Evolutionary conservation across 2,113 vertebrate genomes (phyloP).

Genomic region (Isichthys henryi): DNA sequence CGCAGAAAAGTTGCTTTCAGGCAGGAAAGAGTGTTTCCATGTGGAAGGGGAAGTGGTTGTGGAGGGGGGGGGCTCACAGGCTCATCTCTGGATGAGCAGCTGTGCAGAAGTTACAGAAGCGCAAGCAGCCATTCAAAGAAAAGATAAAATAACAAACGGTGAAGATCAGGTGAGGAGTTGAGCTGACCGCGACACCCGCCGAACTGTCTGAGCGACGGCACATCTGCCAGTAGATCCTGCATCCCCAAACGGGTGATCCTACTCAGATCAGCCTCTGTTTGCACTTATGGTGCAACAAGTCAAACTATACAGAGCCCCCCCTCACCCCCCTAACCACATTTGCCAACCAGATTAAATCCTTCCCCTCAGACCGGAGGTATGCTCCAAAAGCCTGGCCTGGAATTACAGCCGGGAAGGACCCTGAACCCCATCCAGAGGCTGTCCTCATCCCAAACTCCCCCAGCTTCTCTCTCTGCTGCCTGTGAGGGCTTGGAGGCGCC

Average conservation of each 20-base stretch:
- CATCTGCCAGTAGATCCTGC: not conserved
- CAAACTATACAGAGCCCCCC: not conserved
- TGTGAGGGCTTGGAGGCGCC: not conserved
- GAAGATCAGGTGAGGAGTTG: not conserved
- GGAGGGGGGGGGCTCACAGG: not conserved
- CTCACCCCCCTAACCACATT: constrained; percentile 20
- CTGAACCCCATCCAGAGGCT: not conserved
- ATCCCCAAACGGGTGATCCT: not conserved
- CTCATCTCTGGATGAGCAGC: not conserved
- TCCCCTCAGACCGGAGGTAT: constrained; percentile 19
- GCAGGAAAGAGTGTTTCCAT: constrained; percentile 22
- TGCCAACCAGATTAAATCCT: constrained; percentile 46
- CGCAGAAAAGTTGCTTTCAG: not conserved
- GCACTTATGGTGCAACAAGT: not conserved
- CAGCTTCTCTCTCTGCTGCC: not conserved
- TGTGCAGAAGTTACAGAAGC: not conserved
- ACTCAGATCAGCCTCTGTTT: not conserved
- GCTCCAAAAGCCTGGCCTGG: constrained; percentile 21
- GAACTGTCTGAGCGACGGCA: not conserved
- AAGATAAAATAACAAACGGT: not conserved
- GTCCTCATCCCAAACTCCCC: not conserved
- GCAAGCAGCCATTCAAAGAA: not conserved
- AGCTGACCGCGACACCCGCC: not conserved
- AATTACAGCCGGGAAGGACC: not conserved
- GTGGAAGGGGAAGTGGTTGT: constrained; percentile 11